Evolutionary conservation across 2,113 vertebrate species (phyloP).

Genomic region (Bambusicola thoracicus): DNA sequence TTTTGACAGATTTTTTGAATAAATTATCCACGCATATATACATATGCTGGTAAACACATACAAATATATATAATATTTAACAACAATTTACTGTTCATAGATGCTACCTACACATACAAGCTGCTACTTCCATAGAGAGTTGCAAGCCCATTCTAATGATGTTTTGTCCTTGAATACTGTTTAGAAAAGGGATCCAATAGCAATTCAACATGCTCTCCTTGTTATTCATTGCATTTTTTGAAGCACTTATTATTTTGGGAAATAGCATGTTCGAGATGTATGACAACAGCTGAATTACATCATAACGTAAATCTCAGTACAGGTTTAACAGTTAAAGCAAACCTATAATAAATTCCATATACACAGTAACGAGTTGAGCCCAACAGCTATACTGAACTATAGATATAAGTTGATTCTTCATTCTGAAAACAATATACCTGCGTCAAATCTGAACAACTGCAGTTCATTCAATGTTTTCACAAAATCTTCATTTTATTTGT

Average conservation of each 20-base stretch:
- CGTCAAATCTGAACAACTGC: not conserved
- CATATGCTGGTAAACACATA: not conserved
- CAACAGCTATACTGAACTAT: not conserved
- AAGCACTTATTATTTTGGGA: not conserved
- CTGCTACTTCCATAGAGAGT: not conserved
- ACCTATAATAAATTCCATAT: not conserved
- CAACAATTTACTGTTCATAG: not conserved
- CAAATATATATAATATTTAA: not conserved
- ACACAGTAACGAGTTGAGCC: not conserved
- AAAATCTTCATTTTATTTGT: not conserved
- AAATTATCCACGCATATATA: not conserved
- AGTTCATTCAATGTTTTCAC: not conserved
- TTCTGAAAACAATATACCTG: not conserved
- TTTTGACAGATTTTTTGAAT: not conserved
- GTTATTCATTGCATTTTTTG: not conserved
- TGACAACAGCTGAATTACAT: not conserved
- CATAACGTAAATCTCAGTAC: not conserved
- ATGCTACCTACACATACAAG: not conserved
- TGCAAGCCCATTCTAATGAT: not conserved
- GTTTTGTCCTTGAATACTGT: not conserved
- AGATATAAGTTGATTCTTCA: not conserved
- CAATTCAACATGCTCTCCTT: not conserved
- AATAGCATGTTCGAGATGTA: not conserved
- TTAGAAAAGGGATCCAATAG: not conserved
- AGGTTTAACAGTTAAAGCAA: not conserved